Evolutionary conservation across 1,140 invertebrate genomes (phyloP).

Genomic region (Pogonomyrmex barbatus): DNA sequence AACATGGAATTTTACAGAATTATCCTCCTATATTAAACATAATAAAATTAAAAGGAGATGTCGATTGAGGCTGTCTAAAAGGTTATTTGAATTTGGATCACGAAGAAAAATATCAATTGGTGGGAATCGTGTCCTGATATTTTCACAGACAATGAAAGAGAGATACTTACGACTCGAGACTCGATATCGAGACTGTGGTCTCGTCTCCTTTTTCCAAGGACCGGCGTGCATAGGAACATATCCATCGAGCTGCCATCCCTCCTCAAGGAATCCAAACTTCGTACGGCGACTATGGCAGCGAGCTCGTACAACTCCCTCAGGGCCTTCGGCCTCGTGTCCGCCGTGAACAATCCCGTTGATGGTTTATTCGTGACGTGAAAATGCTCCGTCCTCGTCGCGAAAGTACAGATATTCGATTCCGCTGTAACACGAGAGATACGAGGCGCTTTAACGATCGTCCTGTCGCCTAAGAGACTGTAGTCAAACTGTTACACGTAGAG

Average conservation of each 20-base stretch:
- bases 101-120: constrained; percentile 4
- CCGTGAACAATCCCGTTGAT: constrained; percentile 90
- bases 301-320: constrained; percentile 91
- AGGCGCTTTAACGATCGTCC: constrained; percentile 32
- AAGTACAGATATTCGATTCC: constrained; percentile 94
- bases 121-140: not conserved
- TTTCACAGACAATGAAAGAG: constrained; percentile 1
- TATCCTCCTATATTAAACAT: not conserved
- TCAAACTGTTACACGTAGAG: not conserved
- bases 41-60: not conserved
- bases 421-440: constrained; percentile 88
- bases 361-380: constrained; percentile 89
- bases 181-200: constrained; percentile 94
- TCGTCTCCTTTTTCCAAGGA: constrained; percentile 90
- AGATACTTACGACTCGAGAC: constrained; percentile 92
- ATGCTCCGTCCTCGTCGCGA: constrained; percentile 91
- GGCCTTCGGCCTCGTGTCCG: constrained; percentile 89
- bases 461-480: constrained; percentile 30
- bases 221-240: constrained; percentile 92
- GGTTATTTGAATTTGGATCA: not conserved
- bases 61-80: not conserved
- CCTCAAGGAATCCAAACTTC: constrained; percentile 86
- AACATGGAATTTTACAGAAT: not conserved
- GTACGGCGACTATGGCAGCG: constrained; percentile 87
- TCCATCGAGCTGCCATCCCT: constrained; percentile 86